Evolutionary conservation across 2,888 invertebrate species (phyloP).

Genomic region (Ischnura elegans): DNA sequence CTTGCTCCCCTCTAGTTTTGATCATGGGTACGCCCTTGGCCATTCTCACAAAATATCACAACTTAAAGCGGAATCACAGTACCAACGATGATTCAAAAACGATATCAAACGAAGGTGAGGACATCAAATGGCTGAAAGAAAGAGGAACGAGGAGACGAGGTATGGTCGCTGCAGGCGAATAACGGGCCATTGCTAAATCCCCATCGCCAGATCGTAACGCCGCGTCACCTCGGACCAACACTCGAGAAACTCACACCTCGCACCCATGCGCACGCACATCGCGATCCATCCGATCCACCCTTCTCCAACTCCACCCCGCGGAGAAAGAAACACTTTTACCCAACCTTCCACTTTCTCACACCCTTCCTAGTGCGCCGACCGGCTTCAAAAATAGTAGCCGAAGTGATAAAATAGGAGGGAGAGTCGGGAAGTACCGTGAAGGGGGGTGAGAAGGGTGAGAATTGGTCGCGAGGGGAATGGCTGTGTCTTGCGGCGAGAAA

Average conservation of each 20-base stretch:
- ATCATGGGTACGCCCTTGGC: too few relatives aligned
- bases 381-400: constrained; percentile 4
- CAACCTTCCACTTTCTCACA: not conserved
- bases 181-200: not conserved
- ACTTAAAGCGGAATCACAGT: too few relatives aligned
- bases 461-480: not conserved
- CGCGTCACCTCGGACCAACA: not conserved
- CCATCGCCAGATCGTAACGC: constrained; percentile 17
- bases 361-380: not conserved
- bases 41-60: too few relatives aligned
- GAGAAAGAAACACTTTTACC: not conserved
- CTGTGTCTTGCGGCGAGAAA: not conserved
- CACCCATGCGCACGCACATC: not conserved
- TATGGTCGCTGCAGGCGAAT: not conserved
- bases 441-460: not conserved
- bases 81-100: too few relatives aligned
- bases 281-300: not conserved
- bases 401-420: constrained; percentile 13
- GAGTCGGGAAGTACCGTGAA: not conserved
- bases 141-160: not conserved
- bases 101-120: not conserved
- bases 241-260: not conserved
- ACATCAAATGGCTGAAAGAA: too few relatives aligned
- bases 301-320: not conserved
- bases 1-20: too few relatives aligned